Percentiles rank a stretch among this genome's conserved stretches.
These are phyloP conservation scores for Pentamera pediparva DNA, from an alignment of 53 echinoderm and acorn worm species.

Conservation along the genomic window DNA sequence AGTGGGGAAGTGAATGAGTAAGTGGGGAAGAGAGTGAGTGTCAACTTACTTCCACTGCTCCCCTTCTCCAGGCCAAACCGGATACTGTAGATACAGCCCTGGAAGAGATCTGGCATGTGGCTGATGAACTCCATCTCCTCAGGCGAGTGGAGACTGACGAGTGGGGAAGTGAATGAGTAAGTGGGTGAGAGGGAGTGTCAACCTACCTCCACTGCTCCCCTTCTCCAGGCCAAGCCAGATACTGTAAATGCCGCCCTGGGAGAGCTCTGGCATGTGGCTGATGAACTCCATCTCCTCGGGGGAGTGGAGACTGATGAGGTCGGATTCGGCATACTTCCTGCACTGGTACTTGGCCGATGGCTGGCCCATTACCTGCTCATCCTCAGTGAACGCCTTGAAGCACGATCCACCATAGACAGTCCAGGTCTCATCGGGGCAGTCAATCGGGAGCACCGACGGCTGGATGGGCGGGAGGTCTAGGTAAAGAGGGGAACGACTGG, in stretches of 20 bases:
- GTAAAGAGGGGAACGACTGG: too few species aligned
- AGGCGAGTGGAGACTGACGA: slow-evolving; percentile 45
- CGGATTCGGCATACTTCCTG: neutral
- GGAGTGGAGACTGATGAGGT: slow-evolving; percentile 48
- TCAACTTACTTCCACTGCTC: neutral
- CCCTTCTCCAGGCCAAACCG: slow-evolving; percentile 63
- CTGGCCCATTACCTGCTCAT: slow-evolving; percentile 22
- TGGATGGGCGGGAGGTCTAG: slow-evolving; percentile 27
- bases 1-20: neutral
- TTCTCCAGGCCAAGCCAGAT: slow-evolving; percentile 57
- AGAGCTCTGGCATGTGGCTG: slow-evolving; percentile 4
- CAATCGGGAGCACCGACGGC: slow-evolving; percentile 38
- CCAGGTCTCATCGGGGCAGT: slow-evolving; percentile 51
- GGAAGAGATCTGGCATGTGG: slow-evolving; percentile 1
- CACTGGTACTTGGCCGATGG: slow-evolving; percentile 39
- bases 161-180: too few species aligned
- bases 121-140: slow-evolving; percentile 37
- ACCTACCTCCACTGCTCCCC: neutral
- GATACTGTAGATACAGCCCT: slow-evolving; percentile 31
- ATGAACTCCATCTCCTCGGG: slow-evolving; percentile 34
- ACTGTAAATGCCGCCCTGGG: slow-evolving; percentile 26
- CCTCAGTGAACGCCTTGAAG: slow-evolving; percentile 47
- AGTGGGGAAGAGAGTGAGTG: neutral
- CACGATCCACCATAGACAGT: slow-evolving; percentile 38
- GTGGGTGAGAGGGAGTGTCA: too few species aligned